Conservation (phyloP, 2,797 vertebrate species). For the Notolepis coatsorum region DNA sequence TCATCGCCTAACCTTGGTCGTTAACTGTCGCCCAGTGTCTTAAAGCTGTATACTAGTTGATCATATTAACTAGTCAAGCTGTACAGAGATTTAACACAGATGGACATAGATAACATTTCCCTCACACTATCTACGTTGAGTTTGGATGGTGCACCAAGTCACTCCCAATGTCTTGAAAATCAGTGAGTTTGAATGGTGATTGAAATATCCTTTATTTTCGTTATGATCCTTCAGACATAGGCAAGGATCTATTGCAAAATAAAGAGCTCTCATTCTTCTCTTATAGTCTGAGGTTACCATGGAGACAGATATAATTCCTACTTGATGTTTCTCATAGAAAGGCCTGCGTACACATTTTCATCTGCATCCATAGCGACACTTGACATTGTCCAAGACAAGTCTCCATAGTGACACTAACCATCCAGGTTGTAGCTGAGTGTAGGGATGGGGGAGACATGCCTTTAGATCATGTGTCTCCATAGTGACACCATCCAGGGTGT, state of each 20-base stretch:
- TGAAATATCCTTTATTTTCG: constrained; percentile 19
- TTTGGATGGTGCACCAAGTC: too few relatives aligned
- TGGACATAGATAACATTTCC: too few relatives aligned
- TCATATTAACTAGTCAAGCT: too few relatives aligned
- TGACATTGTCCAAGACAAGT: constrained; percentile 78
- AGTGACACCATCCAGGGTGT: too few relatives aligned
- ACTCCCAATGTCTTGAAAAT: constrained; percentile 30
- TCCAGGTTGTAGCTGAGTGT: constrained; percentile 61
- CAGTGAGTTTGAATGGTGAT: constrained; percentile 25
- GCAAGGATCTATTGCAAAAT: constrained; percentile 67
- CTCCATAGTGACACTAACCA: constrained; percentile 74
- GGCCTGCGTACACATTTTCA: constrained; percentile 77
- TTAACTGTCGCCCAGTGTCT: too few relatives aligned
- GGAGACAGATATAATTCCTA: constrained; percentile 79
- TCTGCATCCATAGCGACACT: constrained; percentile 79
- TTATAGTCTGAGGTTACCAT: constrained; percentile 77
- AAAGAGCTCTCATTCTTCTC: constrained; percentile 67
- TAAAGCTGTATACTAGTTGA: too few relatives aligned
- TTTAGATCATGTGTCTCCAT: constrained; percentile 66
- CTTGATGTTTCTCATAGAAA: constrained; percentile 76
- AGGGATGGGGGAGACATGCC: neutral
- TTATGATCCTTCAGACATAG: constrained; percentile 62
- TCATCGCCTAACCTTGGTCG: too few relatives aligned
- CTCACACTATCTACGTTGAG: too few relatives aligned
- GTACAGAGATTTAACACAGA: too few relatives aligned